A percentile compares a stretch with the other conserved stretches of the same genome.
Evolutionary conservation across 2,888 invertebrate genomes (phyloP).

Genomic region (Lingula anatina): DNA sequence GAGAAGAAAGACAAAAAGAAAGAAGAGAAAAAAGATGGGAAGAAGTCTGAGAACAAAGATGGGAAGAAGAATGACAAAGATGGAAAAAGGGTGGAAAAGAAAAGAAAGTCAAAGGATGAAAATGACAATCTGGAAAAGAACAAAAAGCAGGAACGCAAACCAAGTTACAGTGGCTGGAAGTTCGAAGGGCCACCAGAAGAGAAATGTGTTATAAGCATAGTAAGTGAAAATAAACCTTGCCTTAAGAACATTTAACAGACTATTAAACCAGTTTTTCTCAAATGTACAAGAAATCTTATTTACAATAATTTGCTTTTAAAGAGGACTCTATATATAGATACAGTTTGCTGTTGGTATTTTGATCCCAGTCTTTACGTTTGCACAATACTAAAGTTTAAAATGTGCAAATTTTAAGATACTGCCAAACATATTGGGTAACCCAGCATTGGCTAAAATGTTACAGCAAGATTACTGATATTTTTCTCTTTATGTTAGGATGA

Average conservation of each 20-base stretch:
- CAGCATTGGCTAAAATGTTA: too few species aligned
- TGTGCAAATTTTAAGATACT: too few species aligned
- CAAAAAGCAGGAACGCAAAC: conserved; percentile 12
- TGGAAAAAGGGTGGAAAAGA: background rate
- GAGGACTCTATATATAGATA: conserved; percentile 2
- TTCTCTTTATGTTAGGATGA: too few species aligned
- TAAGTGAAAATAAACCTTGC: conserved; percentile 9
- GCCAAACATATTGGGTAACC: too few species aligned
- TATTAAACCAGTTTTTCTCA: background rate
- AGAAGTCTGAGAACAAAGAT: conserved; percentile 5
- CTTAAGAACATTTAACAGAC: background rate
- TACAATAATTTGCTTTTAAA: background rate
- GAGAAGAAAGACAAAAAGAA: background rate
- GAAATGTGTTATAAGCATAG: conserved; percentile 21
- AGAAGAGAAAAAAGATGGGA: conserved; percentile 6
- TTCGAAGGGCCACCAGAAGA: conserved; percentile 28
- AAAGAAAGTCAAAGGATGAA: background rate
- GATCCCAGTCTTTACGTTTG: background rate
- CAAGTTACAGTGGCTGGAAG: conserved; percentile 33
- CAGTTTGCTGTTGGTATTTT: conserved; percentile 8
- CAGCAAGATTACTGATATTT: too few species aligned
- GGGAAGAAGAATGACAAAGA: conserved; percentile 4
- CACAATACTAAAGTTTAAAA: too few species aligned
- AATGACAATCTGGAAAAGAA: background rate
- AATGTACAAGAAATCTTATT: background rate